Conservation (phyloP, 1,140 invertebrate genomes). For the Cardiocondyla obscurior region DNA sequence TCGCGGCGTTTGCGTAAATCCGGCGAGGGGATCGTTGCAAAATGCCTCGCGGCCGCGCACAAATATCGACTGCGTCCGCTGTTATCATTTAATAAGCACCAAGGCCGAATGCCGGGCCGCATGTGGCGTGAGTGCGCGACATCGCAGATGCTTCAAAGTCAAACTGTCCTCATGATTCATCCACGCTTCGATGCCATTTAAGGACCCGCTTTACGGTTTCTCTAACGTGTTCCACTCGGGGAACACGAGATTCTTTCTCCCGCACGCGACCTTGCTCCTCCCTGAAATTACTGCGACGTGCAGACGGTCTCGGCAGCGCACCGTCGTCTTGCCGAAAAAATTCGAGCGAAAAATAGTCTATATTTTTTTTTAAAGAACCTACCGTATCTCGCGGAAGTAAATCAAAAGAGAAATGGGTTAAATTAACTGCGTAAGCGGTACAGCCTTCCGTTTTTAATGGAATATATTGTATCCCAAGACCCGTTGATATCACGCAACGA, state of each 20-base stretch:
- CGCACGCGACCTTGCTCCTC: not conserved
- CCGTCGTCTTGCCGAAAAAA: not conserved
- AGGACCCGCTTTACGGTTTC: conserved; percentile 15
- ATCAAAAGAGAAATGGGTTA: not conserved
- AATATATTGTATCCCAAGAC: conserved; percentile 2
- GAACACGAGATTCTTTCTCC: not conserved
- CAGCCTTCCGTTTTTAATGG: not conserved
- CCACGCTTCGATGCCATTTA: conserved; percentile 53
- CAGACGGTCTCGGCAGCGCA: not conserved
- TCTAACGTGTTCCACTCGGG: conserved; percentile 2
- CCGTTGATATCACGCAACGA: conserved; percentile 31
- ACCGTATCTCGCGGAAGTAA: too few relatives aligned
- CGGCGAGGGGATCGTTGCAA: not conserved
- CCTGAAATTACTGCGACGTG: not conserved
- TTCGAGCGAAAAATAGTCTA: too few relatives aligned
- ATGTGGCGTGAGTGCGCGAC: conserved; percentile 20
- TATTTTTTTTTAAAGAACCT: too few relatives aligned
- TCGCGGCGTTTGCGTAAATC: not conserved
- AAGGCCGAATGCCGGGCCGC: conserved; percentile 67
- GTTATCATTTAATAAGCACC: conserved; percentile 74
- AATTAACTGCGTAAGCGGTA: not conserved
- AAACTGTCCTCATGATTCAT: conserved; percentile 68
- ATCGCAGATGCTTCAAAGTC: not conserved
- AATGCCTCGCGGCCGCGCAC: conserved; percentile 27
- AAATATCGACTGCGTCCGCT: conserved; percentile 51